Evolutionary conservation across 2,888 invertebrate genomes (phyloP), one percentile per base, ranked within the genome.

Genomic region (Anoplius nigerrimus): DNA sequence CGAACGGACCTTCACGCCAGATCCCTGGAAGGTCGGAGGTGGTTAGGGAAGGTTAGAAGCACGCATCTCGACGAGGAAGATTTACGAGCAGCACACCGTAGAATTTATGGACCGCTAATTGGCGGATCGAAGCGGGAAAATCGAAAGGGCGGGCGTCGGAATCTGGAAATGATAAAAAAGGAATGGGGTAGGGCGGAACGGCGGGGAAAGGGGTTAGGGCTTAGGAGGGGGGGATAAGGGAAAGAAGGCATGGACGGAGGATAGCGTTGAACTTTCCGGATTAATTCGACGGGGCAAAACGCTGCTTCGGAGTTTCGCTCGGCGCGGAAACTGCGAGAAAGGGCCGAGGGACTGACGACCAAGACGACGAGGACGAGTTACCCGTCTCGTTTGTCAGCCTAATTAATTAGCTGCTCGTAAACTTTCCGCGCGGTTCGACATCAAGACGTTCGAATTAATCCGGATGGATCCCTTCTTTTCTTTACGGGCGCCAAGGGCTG

Each of bases 391-490:
- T 85, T 79, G 81, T 82, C 82, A 79, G 80, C 68, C 78, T 81
- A 82, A 84, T 85, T 84, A 84, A 85, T 85, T 84, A 85, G 80
- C 77, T 70, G 74, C 72, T 76, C 80, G 77, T 78, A 81, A 81
- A 83, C 76, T 84, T 82, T 74, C 72, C 45, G 55, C 65, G 67
- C 66, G 53, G 71, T 69, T 72, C 69, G 65, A 66, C 65, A 69
- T 60, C 71, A 61, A 52, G 52, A 52, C 64, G 62, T 43, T 56
- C 66, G 66, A 74, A 74, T 74, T 73, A 73, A 73, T 73, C 63
- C 68, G 57, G 56, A 6, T 6, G 27, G 6, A 27, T 27, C 27
- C 27, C n/a, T n/a, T n/a, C n/a, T 27, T 27, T 27, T 27, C 27
- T 27, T 2, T 6, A 6, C 27, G 27, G 27, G 6, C 27, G 6